phyloP scores from a whole-genome alignment of 2,113 vertebrate species.

The Micronycteris hirsuta region DNA sequence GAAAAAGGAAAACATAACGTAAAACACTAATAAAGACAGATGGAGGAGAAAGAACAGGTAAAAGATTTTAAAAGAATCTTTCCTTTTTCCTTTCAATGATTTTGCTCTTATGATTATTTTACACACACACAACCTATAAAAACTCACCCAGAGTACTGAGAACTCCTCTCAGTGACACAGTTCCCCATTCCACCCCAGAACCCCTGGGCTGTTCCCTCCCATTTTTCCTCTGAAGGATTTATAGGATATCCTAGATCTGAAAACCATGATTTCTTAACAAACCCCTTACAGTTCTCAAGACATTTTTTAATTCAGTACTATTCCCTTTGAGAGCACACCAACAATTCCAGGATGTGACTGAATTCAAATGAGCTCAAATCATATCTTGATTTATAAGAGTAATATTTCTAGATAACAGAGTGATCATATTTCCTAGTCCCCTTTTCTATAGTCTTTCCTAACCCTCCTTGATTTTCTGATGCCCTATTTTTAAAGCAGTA shows the following conservation, averaged over 20 bases:
- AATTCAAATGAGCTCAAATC: not conserved
- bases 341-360: not conserved
- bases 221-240: not conserved
- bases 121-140: not conserved
- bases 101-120: not conserved
- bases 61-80: not conserved
- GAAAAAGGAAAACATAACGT: not conserved
- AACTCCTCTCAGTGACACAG: not conserved
- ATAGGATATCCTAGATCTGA: not conserved
- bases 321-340: not conserved
- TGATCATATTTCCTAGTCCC: not conserved
- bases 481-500: not conserved
- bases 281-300: not conserved
- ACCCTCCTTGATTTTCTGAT: not conserved
- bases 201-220: rapidly evolving
- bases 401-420: not conserved
- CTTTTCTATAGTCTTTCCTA: not conserved
- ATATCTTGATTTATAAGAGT: not conserved
- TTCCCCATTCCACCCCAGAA: not conserved
- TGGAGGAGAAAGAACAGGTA: not conserved
- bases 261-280: not conserved
- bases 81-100: not conserved
- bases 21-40: not conserved
- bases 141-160: not conserved
- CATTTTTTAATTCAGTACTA: not conserved